phyloP scores from a whole-genome alignment of 2,113 vertebrate genomes.

The Ceuthmochares aereus region DNA sequence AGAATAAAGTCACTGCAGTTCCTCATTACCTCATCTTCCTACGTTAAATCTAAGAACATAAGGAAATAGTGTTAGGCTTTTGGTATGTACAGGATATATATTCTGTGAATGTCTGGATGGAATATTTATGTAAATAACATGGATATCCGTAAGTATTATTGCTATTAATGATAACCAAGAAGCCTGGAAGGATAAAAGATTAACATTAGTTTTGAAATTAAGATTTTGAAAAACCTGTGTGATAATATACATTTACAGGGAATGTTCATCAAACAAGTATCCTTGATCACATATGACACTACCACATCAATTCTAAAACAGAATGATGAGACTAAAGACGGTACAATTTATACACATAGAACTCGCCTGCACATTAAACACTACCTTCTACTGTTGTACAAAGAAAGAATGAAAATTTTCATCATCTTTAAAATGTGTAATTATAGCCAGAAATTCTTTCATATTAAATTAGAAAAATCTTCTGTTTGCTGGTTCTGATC shows the following conservation, averaged over 20 bases:
- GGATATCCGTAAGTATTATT: not conserved
- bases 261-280: not conserved
- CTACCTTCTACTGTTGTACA: not conserved
- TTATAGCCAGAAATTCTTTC: not conserved
- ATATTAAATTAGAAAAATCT: not conserved
- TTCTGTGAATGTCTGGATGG: not conserved
- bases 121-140: not conserved
- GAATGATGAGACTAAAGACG: not conserved
- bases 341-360: not conserved
- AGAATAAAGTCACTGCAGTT: not conserved
- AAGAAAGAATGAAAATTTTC: not conserved
- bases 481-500: not conserved
- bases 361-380: not conserved
- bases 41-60: not conserved
- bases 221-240: not conserved
- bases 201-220: conserved; percentile 7
- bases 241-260: not conserved
- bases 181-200: not conserved
- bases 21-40: not conserved
- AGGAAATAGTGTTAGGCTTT: not conserved
- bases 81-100: not conserved
- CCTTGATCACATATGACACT: not conserved
- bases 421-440: not conserved
- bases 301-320: not conserved
- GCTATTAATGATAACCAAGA: not conserved